Conservation (phyloP, 2,888 invertebrate species). For the Cataglyphis albicans region DNA sequence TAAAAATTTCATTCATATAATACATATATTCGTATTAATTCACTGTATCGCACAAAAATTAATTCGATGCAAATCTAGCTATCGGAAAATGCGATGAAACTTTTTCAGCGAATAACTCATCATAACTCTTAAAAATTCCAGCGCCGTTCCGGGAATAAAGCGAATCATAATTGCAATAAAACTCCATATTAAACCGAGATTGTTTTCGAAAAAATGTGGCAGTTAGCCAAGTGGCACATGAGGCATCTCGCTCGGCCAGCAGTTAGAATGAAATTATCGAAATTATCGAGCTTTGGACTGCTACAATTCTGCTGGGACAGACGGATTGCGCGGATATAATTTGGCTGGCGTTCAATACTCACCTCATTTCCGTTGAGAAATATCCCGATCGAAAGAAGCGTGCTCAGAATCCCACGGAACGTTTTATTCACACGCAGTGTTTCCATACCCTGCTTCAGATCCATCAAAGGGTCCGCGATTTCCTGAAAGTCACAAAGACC, state of each 20-base stretch:
- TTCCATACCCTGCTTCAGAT: constrained; percentile 98
- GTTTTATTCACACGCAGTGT: constrained; percentile 96
- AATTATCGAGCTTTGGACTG: constrained; percentile 54
- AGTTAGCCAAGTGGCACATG: constrained; percentile 43
- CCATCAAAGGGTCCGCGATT: constrained; percentile 99
- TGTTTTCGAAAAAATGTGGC: constrained; percentile 56
- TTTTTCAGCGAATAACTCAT: constrained; percentile 15
- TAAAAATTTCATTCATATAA: constrained; percentile 7
- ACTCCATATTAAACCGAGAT: constrained; percentile 39
- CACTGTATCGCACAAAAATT: neutral
- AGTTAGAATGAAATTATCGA: constrained; percentile 70
- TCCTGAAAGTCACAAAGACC: constrained; percentile 88
- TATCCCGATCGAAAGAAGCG: constrained; percentile 97
- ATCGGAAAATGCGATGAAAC: constrained; percentile 13
- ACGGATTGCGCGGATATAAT: constrained; percentile 83
- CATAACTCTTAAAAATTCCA: constrained; percentile 29
- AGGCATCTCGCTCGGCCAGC: constrained; percentile 21
- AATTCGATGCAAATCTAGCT: constrained; percentile 3
- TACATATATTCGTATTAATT: neutral
- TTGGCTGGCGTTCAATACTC: constrained; percentile 82
- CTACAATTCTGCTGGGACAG: constrained; percentile 33
- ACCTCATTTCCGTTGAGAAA: constrained; percentile 95
- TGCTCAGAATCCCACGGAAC: constrained; percentile 97
- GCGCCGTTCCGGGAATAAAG: constrained; percentile 12
- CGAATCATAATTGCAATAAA: constrained; percentile 24